Base-by-base conservation (phyloP, 2,797 vertebrate genomes). In the Octomys mimax region DNA sequence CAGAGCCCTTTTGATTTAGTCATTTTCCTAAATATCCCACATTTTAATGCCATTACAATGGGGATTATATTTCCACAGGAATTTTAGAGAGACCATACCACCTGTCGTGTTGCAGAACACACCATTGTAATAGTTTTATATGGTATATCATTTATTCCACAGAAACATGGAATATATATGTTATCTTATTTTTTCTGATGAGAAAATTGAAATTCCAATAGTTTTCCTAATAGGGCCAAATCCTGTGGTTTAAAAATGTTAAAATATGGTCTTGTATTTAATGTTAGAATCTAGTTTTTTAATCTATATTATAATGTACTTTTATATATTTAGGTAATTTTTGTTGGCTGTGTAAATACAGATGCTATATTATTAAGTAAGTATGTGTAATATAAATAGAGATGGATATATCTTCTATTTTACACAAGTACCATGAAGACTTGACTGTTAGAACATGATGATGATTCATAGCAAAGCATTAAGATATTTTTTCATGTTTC, bases 301-400 rank as follows among this genome's bases (percentile, higher is more conserved):
- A 78, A 59, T 5, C 7, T 87, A 1, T 31, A 36, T 86, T 77
- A 33, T n/a, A 85, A n/a, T 81, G 1, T 52, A 24, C 79, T 86
- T 70, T 66, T 21, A 10, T 82, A 89, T 92, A 78, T 36, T 93
- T 89, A 92, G 57, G 36, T 71, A 82, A 64, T 81, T 73, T 93
- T 90, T 71, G 19, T 78, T 66, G 31, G 5, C 59, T 54, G 24
- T 85, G 24, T 59, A 89, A 93, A n/a, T 89, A 89, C 39, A 39
- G 33, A 89, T 16, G 21, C 49, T 18, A 79, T 21, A 89, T 92
- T 71, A 78, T 36, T 93, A 86, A n/a, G n/a, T n/a, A n/a, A 77
- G 59, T 78, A 24, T 78, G 93, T 66, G 21, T 64, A 54, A 24
- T 91, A 52, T 59, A 86, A 93, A n/a, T 86, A 92, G 49, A n/a